Base-by-base conservation (phyloP, 2,888 invertebrate species). In the Alloplasta piceator region DNA sequence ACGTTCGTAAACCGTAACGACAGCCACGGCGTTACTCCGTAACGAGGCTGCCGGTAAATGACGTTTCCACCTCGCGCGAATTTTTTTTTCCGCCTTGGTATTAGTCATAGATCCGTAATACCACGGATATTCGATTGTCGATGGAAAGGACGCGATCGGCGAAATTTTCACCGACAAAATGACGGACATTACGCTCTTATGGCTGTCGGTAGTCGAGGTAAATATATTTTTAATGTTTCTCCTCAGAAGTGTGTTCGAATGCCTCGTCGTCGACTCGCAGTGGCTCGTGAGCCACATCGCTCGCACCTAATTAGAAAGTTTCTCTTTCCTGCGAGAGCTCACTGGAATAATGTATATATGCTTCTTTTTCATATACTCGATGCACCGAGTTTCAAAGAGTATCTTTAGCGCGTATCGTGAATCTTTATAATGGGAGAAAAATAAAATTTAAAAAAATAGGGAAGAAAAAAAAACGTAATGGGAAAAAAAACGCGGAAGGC, bases 21-120 rank as follows among this genome's bases (percentile, higher is more conserved):
- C 75, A 52, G 80, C 67, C 14, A 56, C 75, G 56, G 77, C 68
- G 66, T 71, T 78, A 83, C 78, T 75, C 56, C 80, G 80, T 85
- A 87, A 88, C 85, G 85, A 87, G 86, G 84, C 85, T 85, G 82
- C 84, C 82, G 80, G 81, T 82, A 84, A 86, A 83, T 82, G 82
- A 85, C 82, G 83, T 84, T 86, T 85, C 83, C 83, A 82, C 80
- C 66, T 58, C 38, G 66, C 26, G 26, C 3, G 26, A 26, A 26
- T 26, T 26, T 26, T 26, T 26, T 26, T 26, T 60, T 68, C 58
- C 38, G 56, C 70, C 55, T 78, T 12, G 63, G 60, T 78, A 76
- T 72, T 56, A 52, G 66, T 72, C 14, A 71, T 55, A 60, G 43
- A 7, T 55, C 12, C 61, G 71, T 78, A 77, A 73, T 79, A 74